Base-by-base conservation (phyloP, 2,888 invertebrate species). In the Furcula furcula region DNA sequence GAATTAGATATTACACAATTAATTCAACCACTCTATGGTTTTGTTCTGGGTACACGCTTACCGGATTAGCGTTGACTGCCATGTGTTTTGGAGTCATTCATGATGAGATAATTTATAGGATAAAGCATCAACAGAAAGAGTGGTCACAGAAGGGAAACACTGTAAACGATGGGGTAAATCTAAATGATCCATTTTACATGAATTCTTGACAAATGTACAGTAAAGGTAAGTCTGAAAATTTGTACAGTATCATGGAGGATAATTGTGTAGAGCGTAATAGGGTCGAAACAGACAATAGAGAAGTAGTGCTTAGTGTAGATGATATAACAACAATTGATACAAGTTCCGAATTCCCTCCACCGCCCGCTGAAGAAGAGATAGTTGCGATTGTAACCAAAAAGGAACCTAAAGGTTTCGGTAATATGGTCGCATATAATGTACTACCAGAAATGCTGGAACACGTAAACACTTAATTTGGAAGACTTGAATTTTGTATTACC, bases 21-120 rank as follows among this genome's bases (percentile, higher is more conserved):
- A 91, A 92, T 54, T 92, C 92, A 53, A 91, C 92, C 15, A 95
- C 95, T 18, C 90, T 96, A 46, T 96, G 96, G 96, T 96, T 96
- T 78, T 96, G 95, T 81, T 96, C 96, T 15, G 92, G 93, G 36
- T 96, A 96, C 74, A 96, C 96, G 36, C 92, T 96, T 85, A 93
- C 94, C 5, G 96, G 96, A 3, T 93, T 96, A 91, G 96, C 96
- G 1, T 82, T 96, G 54, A 96, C 96, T 7, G 95, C 96, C 27
- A 96, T 96, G 95, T 96, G 95, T 71, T 96, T 96, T 79, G 96
- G 95, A 72, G 95, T 96, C 7, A 93, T 96, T 40, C 96, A 96
- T 65, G 95, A 96, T 66, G 96, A 96, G 79, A 95, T 96, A 52
- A 94, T 95, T 22, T 95, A 95, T 79, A 92, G 95, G 65, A 90